Conservation (phyloP, 2,113 vertebrate species). For the Zapornia atra region DNA sequence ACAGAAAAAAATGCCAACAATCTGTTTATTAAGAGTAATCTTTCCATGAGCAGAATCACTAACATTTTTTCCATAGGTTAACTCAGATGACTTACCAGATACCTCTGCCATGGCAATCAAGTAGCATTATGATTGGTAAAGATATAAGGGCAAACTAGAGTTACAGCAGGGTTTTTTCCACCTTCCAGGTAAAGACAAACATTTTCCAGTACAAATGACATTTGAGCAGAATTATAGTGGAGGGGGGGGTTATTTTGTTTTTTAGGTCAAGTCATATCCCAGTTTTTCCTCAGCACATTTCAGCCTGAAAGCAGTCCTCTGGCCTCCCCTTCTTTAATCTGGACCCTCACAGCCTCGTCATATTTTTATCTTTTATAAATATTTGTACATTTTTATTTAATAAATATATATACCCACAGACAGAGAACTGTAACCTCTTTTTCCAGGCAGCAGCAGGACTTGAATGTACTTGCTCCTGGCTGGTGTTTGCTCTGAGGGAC, state of each 20-base stretch:
- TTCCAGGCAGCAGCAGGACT: not conserved
- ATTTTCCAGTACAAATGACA: not conserved
- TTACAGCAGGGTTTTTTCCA: not conserved
- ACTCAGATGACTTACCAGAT: not conserved
- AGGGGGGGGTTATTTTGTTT: not conserved
- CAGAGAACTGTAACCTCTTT: not conserved
- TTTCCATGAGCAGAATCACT: not conserved
- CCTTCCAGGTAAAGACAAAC: not conserved
- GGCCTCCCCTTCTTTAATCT: not conserved
- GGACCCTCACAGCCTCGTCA: not conserved
- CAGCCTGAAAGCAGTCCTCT: not conserved
- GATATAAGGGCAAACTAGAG: not conserved
- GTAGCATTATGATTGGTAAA: not conserved
- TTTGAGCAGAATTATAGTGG: not conserved
- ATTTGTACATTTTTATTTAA: not conserved
- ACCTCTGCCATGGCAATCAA: not conserved
- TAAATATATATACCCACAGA: not conserved
- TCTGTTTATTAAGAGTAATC: not conserved
- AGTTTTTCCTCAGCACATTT: not conserved
- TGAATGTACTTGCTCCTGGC: not conserved
- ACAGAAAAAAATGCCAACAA: not conserved
- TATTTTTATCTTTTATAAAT: not conserved
- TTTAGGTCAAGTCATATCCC: rapidly evolving
- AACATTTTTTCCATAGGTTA: not conserved
- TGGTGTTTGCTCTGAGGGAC: not conserved